A percentile compares a stretch with the other conserved stretches of the same genome.
Evolutionary conservation across 2,113 vertebrate genomes (phyloP).

Genomic region (Noturus placidus): DNA sequence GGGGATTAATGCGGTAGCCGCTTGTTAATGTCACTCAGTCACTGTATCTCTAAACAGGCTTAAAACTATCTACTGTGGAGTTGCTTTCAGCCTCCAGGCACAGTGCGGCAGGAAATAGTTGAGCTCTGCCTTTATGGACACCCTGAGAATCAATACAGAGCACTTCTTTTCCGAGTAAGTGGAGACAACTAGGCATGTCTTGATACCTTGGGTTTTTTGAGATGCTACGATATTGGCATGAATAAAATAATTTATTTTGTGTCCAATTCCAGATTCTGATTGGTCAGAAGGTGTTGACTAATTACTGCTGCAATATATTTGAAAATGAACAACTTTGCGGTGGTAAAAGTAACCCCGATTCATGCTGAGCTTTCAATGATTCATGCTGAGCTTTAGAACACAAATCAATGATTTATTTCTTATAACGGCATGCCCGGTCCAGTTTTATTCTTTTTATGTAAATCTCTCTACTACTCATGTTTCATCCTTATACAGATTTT

Average conservation of each 20-base stretch:
- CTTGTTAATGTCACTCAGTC: conserved; percentile 49
- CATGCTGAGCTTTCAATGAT: not conserved
- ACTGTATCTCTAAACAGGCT: conserved; percentile 16
- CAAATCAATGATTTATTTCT: not conserved
- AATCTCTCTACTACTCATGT: not conserved
- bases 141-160: not conserved
- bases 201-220: not conserved
- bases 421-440: not conserved
- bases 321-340: not conserved
- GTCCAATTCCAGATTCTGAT: not conserved
- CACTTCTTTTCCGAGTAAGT: not conserved
- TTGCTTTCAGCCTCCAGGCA: conserved; percentile 8
- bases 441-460: not conserved
- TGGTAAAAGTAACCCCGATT: not conserved
- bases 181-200: not conserved
- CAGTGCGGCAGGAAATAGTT: not conserved
- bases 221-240: not conserved
- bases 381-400: not conserved
- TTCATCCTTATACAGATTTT: not conserved
- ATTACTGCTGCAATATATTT: not conserved
- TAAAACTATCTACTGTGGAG: not conserved
- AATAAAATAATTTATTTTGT: not conserved
- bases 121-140: conserved; percentile 2
- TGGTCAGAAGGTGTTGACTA: not conserved
- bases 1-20: conserved; percentile 2